Evolutionary conservation across 2,113 vertebrate species (phyloP).

Genomic region (Thermophis baileyi): DNA sequence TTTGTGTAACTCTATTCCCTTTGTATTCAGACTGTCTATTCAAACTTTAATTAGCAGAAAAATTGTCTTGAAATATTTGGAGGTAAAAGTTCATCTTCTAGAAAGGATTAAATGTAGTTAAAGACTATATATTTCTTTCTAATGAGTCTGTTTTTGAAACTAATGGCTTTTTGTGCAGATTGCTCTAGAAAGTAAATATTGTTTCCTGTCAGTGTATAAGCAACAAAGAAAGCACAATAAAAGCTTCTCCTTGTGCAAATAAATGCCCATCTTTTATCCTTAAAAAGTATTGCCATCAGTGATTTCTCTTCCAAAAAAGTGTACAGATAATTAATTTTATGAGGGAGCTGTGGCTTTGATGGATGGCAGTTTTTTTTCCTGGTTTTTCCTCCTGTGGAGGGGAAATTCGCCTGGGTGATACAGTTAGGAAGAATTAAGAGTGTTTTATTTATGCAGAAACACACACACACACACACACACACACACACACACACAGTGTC

Average conservation of each 20-base stretch:
- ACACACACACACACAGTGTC: background rate
- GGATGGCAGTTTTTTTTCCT: constrained; percentile 36
- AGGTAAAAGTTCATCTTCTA: background rate
- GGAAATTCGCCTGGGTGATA: constrained; percentile 22
- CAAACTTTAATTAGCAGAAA: background rate
- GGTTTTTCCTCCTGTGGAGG: constrained; percentile 25
- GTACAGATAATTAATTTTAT: constrained; percentile 48
- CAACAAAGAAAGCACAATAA: constrained; percentile 33
- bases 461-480: background rate
- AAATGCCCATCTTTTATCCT: constrained; percentile 12
- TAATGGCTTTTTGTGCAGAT: constrained; percentile 26
- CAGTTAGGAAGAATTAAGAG: constrained; percentile 11
- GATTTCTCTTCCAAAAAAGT: constrained; percentile 45
- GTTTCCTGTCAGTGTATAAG: constrained; percentile 31
- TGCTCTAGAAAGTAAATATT: constrained; percentile 34
- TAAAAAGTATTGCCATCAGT: constrained; percentile 26
- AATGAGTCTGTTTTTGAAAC: constrained; percentile 10
- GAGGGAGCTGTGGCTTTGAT: constrained; percentile 29
- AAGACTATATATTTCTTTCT: background rate
- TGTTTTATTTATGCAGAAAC: background rate
- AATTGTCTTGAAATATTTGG: constrained; percentile 5
- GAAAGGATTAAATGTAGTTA: constrained; percentile 17
- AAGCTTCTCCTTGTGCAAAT: constrained; percentile 25
- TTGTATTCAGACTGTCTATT: background rate
- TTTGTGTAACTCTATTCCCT: background rate